These are phyloP conservation scores for Pollachius pollachius DNA, from an alignment of 2,113 vertebrate genomes.

Conservation along the genomic window DNA sequence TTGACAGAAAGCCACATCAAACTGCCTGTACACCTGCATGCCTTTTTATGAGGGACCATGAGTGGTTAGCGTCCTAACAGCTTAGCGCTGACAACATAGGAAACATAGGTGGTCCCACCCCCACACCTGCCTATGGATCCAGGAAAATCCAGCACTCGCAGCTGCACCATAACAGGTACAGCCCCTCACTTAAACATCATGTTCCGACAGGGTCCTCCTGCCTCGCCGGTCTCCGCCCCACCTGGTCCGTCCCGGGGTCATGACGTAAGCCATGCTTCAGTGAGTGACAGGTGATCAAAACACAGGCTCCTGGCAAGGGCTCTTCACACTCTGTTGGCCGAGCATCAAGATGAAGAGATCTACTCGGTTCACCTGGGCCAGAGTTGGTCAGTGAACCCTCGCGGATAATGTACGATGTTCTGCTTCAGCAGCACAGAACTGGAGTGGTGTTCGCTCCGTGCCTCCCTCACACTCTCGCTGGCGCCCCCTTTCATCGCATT, in stretches of 20 bases:
- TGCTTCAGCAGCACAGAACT: slow-evolving; percentile 40
- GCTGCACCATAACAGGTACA: slow-evolving; percentile 65
- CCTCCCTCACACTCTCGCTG: neutral
- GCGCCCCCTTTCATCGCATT: neutral
- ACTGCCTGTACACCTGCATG: slow-evolving; percentile 44
- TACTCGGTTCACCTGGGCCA: slow-evolving; percentile 14
- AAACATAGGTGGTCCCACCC: slow-evolving; percentile 53
- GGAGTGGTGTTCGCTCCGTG: slow-evolving; percentile 17
- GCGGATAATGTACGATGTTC: slow-evolving; percentile 45
- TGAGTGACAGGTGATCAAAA: slow-evolving; percentile 49
- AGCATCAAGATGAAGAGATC: slow-evolving; percentile 28
- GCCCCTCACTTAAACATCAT: slow-evolving; percentile 69
- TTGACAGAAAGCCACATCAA: slow-evolving; percentile 49
- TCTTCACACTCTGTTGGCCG: neutral
- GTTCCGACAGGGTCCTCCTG: slow-evolving; percentile 64
- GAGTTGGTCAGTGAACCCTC: slow-evolving; percentile 41
- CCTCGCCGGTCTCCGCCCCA: slow-evolving; percentile 38
- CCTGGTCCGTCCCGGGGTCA: slow-evolving; percentile 18
- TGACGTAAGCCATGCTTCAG: slow-evolving; percentile 31
- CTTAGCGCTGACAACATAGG: slow-evolving; percentile 4
- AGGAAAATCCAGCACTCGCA: slow-evolving; percentile 52
- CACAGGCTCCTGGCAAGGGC: slow-evolving; percentile 35
- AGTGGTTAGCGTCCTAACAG: slow-evolving; percentile 18
- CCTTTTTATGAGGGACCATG: slow-evolving; percentile 33
- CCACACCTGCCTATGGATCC: slow-evolving; percentile 54